These are phyloP conservation scores for Drosophila guanche DNA, from an alignment of 1,140 invertebrate species.

Conservation along the genomic window DNA sequence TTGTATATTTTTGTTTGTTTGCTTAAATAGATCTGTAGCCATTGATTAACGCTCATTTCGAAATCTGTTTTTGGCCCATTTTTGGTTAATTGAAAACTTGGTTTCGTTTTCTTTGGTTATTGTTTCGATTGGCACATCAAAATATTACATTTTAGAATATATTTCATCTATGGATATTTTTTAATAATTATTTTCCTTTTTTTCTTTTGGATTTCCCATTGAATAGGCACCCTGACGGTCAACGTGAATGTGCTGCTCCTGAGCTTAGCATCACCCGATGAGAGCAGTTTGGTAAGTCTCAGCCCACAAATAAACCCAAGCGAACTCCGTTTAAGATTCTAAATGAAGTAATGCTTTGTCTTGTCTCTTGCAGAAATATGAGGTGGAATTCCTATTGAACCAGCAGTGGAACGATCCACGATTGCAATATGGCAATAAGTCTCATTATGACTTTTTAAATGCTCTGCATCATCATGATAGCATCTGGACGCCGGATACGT, in stretches of 20 bases:
- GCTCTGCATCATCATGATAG: constrained; percentile 95
- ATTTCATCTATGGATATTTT: constrained; percentile 4
- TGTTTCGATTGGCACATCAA: constrained; percentile 18
- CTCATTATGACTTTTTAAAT: constrained; percentile 93
- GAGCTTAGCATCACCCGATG: constrained; percentile 96
- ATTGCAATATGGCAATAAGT: constrained; percentile 92
- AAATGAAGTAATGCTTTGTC: not conserved
- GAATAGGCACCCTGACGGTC: constrained; percentile 93
- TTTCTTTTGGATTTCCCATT: constrained; percentile 2
- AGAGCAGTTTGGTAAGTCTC: constrained; percentile 95
- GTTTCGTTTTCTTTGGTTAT: constrained; percentile 14
- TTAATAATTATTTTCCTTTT: not conserved
- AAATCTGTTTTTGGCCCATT: not conserved
- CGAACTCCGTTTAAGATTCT: too few species aligned
- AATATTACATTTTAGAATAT: not conserved
- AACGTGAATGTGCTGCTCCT: constrained; percentile 96
- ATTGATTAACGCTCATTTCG: not conserved
- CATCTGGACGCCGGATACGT: constrained; percentile 96
- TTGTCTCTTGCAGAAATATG: constrained; percentile 91
- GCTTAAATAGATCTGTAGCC: too few species aligned
- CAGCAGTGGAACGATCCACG: constrained; percentile 96
- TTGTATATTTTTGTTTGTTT: not conserved
- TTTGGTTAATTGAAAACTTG: not conserved
- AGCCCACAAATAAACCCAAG: constrained; percentile 3
- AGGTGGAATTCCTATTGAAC: constrained; percentile 95